Percentiles rank a stretch among this genome's conserved stretches.
These are phyloP conservation scores for Drosophila bocqueti DNA, from an alignment of 1,140 invertebrate species.

Conservation along the genomic window DNA sequence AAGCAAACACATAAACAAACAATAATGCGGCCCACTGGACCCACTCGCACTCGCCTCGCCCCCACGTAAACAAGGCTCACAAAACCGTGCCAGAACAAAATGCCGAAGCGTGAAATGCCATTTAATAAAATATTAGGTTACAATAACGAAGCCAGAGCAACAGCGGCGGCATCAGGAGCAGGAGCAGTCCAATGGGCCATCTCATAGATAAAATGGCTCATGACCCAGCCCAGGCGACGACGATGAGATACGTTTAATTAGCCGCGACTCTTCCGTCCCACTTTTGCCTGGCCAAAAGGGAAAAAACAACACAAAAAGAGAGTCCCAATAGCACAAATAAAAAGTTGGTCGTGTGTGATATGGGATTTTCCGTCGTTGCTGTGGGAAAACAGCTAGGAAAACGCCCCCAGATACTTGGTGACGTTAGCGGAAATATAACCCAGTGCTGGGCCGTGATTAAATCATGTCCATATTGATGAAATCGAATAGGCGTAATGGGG, in stretches of 20 bases:
- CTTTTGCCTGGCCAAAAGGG: conserved; percentile 17
- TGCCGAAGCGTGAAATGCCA: conserved; percentile 70
- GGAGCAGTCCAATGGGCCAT: conserved; percentile 55
- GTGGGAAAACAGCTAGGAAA: conserved; percentile 6
- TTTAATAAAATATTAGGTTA: conserved; percentile 78
- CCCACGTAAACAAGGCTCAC: conserved; percentile 21
- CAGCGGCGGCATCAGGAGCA: not conserved
- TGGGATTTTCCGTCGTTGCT: conserved; percentile 5
- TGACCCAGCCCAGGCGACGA: conserved; percentile 6
- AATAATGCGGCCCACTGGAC: conserved; percentile 47
- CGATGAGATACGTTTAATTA: conserved; percentile 76
- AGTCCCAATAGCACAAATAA: conserved; percentile 19
- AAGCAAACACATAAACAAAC: conserved; percentile 66
- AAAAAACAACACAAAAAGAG: not conserved
- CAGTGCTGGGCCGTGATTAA: not conserved
- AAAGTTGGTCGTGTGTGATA: conserved; percentile 25
- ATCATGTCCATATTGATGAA: not conserved
- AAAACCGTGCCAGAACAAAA: conserved; percentile 32
- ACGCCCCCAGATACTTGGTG: not conserved
- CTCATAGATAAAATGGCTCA: conserved; percentile 67
- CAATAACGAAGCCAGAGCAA: conserved; percentile 53
- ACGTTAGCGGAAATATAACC: conserved; percentile 28
- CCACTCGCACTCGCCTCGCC: not conserved
- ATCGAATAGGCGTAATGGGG: not conserved
- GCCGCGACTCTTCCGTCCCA: conserved; percentile 40